Evolutionary conservation across 2,888 invertebrate genomes (phyloP), one percentile per base, ranked within the genome.

Genomic region (Belgica antarctica): DNA sequence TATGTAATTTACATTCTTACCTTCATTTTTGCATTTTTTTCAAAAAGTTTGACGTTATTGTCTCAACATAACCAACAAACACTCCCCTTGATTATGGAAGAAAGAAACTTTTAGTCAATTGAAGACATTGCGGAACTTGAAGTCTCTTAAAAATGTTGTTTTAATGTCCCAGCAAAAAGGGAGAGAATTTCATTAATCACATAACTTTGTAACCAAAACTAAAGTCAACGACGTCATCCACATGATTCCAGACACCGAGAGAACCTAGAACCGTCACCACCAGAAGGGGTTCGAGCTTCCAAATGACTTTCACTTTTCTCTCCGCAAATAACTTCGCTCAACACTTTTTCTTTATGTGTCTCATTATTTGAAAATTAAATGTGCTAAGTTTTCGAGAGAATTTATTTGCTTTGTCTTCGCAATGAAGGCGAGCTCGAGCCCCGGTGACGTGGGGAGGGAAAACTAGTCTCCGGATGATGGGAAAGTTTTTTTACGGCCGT

Each of bases 351-450:
- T 62, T 62, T 62, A 36, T 62, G 22, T 62, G 36, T 62, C 62
- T 62, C 62, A 62, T 62, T 62, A 62, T 36, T 62, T 36, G 36
- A n/a, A 62, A 62, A 62, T 62, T 62, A 62, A 62, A 62, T 62
- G 19, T 31, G 17, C 41, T 41, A n/a, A 12, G 12, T 41, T 12
- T n/a, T 41, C 41, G 41, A n/a, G 41, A n/a, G 41, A 41, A 41
- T 12, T 41, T n/a, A n/a, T n/a, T n/a, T n/a, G n/a, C n/a, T n/a
- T n/a, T n/a, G n/a, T 41, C 10, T 41, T 10, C n/a, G 10, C 41
- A 15, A 15, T n/a, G 15, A 41, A 12, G 10, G 41, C 41, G n/a
- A 5, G n/a, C n/a, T n/a, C n/a, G n/a, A n/a, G n/a, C n/a, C 15
- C 15, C n/a, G 15, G 41, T 41, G 15, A 41, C 41, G 41, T 41